A percentile compares a stretch with the other conserved stretches of the same genome.
These are phyloP conservation scores for Acanthopagrus latus DNA, from an alignment of 2,797 vertebrate species.

Conservation along the genomic window DNA sequence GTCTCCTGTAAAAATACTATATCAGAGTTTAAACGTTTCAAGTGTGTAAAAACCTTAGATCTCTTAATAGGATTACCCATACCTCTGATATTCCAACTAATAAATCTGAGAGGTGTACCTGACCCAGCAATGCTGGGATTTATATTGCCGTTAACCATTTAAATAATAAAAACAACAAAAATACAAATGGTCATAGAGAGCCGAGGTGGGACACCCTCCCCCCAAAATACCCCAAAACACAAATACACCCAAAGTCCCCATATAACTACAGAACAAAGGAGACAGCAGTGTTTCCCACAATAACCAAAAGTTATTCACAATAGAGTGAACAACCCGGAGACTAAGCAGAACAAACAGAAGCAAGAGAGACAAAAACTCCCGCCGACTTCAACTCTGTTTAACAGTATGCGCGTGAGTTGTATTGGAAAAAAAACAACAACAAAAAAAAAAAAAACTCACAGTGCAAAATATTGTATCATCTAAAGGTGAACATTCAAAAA, in stretches of 20 bases:
- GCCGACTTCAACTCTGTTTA: no score
- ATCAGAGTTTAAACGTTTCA: constrained; percentile 7
- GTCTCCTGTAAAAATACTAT: constrained; percentile 7
- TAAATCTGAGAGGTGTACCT: not conserved
- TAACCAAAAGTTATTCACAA: no score
- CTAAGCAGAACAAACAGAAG: no score
- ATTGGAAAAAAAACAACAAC: no score
- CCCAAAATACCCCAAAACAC: not conserved
- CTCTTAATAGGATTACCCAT: constrained; percentile 1
- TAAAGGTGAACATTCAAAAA: no score
- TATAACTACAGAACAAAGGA: no score
- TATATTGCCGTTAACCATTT: not conserved
- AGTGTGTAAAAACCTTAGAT: not conserved
- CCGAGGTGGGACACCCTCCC: not conserved
- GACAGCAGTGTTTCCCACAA: no score
- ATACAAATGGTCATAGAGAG: not conserved
- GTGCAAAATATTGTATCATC: no score
- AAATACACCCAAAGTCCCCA: not conserved
- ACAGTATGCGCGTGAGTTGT: no score
- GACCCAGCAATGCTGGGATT: not conserved
- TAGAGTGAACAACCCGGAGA: no score
- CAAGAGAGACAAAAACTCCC: no score
- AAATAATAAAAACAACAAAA: not conserved
- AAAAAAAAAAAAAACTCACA: no score
- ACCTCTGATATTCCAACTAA: not conserved